Evolutionary conservation across 2,888 invertebrate genomes (phyloP), one percentile per base, ranked within the genome.

Genomic region (Biston betularia): DNA sequence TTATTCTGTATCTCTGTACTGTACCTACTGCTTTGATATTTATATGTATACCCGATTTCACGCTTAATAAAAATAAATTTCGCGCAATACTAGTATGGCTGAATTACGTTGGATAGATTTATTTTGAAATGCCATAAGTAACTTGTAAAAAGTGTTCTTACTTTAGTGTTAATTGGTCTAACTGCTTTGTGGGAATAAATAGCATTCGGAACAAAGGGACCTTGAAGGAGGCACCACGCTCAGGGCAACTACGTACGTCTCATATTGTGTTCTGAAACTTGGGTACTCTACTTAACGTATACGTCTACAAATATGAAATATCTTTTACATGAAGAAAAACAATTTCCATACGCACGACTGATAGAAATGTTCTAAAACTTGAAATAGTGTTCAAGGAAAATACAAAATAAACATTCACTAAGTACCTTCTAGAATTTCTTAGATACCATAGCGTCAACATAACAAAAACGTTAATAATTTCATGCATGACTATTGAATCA

Each of bases 171-270:
- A 87, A 88, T 89, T 87, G 86, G 83, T 86, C 84, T 87, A 86
- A 87, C 84, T 79, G 82, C 81, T 87, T 83, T 86, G 89, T 92
- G 90, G 87, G 91, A 91, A 91, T 79, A 84, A 81, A 85, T 84
- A 86, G 87, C 84, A 83, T 84, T 84, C 83, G 84, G 83, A 89
- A 91, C 89, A 89, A 90, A 87, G 88, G 76, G 85, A 82, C 89
- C 90, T 89, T 90, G 89, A 80, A 76, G 78, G 75, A 81, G 82
- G 81, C 83, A 84, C 82, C 79, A 86, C 86, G 86, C 79, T 82
- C 73, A 80, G 81, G 67, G 85, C 78, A 80, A 72, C 77, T 49
- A 49, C 9, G 14, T 45, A 46, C 75, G 68, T 38, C 76, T 79
- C 79, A 45, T 49, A 44, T 44, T 46, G 24, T 55, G 14, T 14